Conservation (phyloP, 2,113 vertebrate species). For the Alethe castanea region DNA sequence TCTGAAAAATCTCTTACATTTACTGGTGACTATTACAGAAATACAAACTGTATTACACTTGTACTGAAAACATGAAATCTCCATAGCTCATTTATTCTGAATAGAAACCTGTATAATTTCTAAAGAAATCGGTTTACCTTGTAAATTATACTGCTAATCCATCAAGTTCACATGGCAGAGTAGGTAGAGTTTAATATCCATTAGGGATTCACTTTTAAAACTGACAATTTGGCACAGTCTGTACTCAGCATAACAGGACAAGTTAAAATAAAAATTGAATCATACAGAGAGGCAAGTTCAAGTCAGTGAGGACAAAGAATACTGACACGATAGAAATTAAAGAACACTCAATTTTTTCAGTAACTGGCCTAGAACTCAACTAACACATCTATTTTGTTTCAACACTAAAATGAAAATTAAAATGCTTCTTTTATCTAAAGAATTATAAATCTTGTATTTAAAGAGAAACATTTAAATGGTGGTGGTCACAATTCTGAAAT, state of each 20-base stretch:
- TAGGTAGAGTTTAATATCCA: constrained; percentile 9
- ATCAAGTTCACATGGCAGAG: constrained; percentile 18
- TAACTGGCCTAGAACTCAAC: background rate
- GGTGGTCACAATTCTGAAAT: background rate
- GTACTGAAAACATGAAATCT: constrained; percentile 21
- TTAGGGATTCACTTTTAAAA: constrained; percentile 22
- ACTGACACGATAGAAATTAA: background rate
- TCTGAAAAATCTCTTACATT: background rate
- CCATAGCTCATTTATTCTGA: background rate
- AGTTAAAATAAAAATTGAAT: background rate
- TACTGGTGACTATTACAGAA: background rate
- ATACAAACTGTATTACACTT: background rate
- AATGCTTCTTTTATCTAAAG: background rate
- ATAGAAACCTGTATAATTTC: background rate
- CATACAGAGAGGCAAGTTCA: background rate
- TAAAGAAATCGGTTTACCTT: constrained; percentile 10
- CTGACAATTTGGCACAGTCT: constrained; percentile 18
- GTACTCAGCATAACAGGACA: background rate
- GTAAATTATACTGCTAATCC: constrained; percentile 32
- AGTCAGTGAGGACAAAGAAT: background rate
- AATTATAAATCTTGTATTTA: background rate
- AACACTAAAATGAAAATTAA: background rate
- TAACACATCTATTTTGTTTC: background rate
- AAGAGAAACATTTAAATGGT: background rate
- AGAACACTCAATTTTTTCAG: background rate